Evolutionary conservation across 2,888 invertebrate species (phyloP).

Genomic region (Protodeltote pygarga): DNA sequence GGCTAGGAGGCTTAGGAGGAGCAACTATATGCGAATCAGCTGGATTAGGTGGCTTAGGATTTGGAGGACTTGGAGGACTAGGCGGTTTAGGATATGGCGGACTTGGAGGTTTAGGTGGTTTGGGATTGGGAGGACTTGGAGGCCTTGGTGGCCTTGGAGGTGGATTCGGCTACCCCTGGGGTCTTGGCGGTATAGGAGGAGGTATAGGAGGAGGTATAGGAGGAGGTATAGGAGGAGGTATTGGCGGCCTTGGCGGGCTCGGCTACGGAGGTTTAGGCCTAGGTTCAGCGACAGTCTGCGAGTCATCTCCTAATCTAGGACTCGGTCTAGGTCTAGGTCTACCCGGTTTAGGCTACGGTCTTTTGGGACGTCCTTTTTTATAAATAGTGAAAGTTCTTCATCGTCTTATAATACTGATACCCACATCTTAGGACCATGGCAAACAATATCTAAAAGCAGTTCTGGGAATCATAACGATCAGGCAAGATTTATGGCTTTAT

Average conservation of each 20-base stretch:
- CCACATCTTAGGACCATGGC: slow-evolving; percentile 6
- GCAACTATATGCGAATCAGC: not conserved
- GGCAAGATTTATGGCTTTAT: not conserved
- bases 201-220: too few species aligned
- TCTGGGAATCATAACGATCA: not conserved
- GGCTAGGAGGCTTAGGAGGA: not conserved
- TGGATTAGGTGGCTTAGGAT: slow-evolving; percentile 2
- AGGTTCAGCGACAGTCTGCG: slow-evolving; percentile 33
- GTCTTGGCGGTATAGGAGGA: too few species aligned
- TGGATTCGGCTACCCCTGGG: too few species aligned
- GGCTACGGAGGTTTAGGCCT: slow-evolving; percentile 6
- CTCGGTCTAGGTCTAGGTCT: slow-evolving; percentile 14
- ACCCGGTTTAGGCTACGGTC: slow-evolving; percentile 23
- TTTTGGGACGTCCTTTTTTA: slow-evolving; percentile 59
- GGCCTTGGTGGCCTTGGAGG: too few species aligned
- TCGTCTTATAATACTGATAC: slow-evolving; percentile 17
- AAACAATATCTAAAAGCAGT: not conserved
- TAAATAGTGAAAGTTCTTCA: slow-evolving; percentile 51
- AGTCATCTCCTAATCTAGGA: slow-evolving; percentile 34
- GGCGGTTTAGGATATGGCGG: slow-evolving; percentile 16
- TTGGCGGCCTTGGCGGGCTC: slow-evolving; percentile 1
- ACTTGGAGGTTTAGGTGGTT: slow-evolving; percentile 5
- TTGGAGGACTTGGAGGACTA: not conserved
- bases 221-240: too few species aligned
- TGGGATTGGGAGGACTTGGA: slow-evolving; percentile 15